Evolutionary conservation across 2,113 vertebrate genomes (phyloP).

Genomic region (Macrotus californicus): DNA sequence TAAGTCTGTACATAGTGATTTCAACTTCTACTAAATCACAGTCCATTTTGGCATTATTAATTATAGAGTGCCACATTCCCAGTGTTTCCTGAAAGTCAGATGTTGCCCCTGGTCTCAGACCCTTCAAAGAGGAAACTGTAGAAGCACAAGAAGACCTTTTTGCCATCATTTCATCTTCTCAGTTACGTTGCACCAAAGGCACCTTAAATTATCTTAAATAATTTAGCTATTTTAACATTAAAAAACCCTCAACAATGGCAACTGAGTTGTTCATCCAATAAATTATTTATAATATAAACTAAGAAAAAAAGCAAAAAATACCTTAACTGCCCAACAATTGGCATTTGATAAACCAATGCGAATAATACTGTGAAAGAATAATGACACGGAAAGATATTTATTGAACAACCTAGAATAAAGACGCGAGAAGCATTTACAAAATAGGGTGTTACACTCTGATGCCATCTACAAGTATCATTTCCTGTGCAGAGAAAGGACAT

Average conservation of each 20-base stretch:
- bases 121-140: not conserved
- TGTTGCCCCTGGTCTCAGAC: not conserved
- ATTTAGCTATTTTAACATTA: slow-evolving; percentile 11
- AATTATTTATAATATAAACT: slow-evolving; percentile 37
- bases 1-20: not conserved
- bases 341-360: not conserved
- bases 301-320: slow-evolving; percentile 26
- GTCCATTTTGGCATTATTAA: not conserved
- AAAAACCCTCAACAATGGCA: not conserved
- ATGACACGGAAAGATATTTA: not conserved
- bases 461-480: not conserved
- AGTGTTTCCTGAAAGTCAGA: not conserved
- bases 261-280: slow-evolving; percentile 14
- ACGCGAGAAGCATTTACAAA: not conserved
- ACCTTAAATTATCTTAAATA: slow-evolving; percentile 28
- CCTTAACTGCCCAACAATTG: not conserved
- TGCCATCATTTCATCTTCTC: not conserved
- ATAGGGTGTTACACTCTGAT: not conserved
- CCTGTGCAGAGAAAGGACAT: not conserved
- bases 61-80: not conserved
- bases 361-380: not conserved
- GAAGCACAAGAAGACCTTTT: not conserved
- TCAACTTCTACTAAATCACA: not conserved
- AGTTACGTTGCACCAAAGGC: not conserved
- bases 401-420: not conserved